Evolutionary conservation across 2,797 vertebrate genomes (phyloP).

Genomic region (Galagoides demidoff): DNA sequence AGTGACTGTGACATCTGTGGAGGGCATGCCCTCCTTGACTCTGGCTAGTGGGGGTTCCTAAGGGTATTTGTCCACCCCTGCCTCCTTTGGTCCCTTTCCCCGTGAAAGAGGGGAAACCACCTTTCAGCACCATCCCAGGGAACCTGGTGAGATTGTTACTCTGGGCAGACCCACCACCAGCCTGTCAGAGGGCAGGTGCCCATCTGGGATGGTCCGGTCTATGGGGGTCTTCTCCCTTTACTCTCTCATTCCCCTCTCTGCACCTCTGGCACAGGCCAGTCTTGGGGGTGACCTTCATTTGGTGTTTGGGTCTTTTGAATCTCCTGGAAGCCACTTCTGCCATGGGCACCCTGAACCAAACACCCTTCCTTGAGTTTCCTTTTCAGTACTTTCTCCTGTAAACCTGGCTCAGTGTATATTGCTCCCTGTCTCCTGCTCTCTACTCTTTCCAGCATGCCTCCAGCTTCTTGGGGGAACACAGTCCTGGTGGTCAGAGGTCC

Average conservation of each 20-base stretch:
- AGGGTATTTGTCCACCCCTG: background rate
- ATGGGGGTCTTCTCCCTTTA: background rate
- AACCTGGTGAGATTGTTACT: background rate
- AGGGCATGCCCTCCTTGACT: background rate
- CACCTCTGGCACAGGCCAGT: background rate
- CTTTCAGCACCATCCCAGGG: background rate
- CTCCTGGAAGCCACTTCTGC: slow-evolving; percentile 34
- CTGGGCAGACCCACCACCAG: background rate
- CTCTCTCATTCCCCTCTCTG: background rate
- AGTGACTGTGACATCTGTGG: background rate
- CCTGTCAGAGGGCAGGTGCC: background rate
- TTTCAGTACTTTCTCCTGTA: slow-evolving; percentile 81
- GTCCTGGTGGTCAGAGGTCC: slow-evolving; percentile 87
- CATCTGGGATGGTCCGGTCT: background rate
- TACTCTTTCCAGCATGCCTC: slow-evolving; percentile 90
- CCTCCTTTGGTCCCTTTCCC: background rate
- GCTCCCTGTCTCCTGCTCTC: slow-evolving; percentile 89
- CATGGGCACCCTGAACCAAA: background rate
- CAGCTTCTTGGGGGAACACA: slow-evolving; percentile 89
- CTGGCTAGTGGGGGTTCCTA: background rate
- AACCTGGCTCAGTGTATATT: slow-evolving; percentile 85
- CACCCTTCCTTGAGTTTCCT: slow-evolving; percentile 78
- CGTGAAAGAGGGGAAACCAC: too few species aligned
- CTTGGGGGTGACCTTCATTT: background rate
- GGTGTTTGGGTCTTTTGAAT: background rate